Evolutionary conservation across 2,888 invertebrate genomes (phyloP), one percentile per base, ranked within the genome.

Genomic region (Drosophila emarginata): DNA sequence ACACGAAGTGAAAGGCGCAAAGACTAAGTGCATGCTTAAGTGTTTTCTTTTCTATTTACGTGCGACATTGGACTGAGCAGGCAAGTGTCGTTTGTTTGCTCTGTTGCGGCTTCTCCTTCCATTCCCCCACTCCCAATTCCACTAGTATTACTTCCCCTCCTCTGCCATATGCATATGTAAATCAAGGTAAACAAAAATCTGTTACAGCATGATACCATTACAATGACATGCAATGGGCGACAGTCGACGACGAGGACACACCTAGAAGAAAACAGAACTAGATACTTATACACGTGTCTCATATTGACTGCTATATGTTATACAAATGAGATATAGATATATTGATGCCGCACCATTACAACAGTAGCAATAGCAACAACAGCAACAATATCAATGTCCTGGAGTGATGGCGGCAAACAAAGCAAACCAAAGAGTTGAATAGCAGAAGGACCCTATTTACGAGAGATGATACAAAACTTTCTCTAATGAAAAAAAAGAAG

Each of bases 131-230:
- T 32, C 53, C 18, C 45, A 51, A 12, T 40, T 18, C 18, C 4
- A 11, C 11, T 32, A 18, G 11, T n/a, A 12, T n/a, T 12, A 1
- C 21, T 21, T 12, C 4, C n/a, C 32, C 45, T 26, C 12, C 26
- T 28, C 1, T 14, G 26, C 23, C 76, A 68, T 74, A 64, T 75
- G 68, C 32, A 32, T 83, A 88, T 83, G 88, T 74, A 85, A 85
- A 85, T 86, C 84, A 88, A 79, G 84, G 84, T 80, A 88, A 86
- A 85, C 88, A 79, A 67, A 79, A 86, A 88, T 86, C 84, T 83
- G 88, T 79, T 79, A 70, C 79, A 76, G 70, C 77, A 67, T 83
- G 84, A 86, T 86, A 80, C 87, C 80, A 77, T 87, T 84, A 78
- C 75, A 85, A 72, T 79, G 72, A 72, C 79, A 84, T 81, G 85